A percentile compares a stretch with the other conserved stretches of the same genome.
Evolutionary conservation across 2,797 vertebrate species (phyloP).

Genomic region (Neosilurus mollespiculum): DNA sequence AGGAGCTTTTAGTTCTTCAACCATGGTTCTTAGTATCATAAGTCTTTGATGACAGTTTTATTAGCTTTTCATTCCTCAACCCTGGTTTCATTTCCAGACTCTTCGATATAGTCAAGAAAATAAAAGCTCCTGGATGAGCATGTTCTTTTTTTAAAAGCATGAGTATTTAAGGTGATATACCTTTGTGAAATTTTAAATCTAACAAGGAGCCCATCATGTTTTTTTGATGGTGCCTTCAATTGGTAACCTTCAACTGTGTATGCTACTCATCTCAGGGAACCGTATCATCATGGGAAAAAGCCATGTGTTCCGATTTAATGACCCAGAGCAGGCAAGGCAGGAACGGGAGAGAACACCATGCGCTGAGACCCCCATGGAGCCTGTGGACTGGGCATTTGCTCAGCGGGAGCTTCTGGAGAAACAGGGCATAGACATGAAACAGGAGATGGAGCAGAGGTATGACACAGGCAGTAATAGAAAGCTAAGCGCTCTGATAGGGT

Average conservation of each 20-base stretch:
- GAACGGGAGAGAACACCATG: conserved; percentile 93
- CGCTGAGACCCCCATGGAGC: conserved; percentile 89
- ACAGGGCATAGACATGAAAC: conserved; percentile 99
- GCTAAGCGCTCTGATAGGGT: neutral
- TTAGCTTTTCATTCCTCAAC: neutral
- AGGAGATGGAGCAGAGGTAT: conserved; percentile 98
- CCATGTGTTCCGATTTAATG: conserved; percentile 96
- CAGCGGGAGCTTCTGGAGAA: conserved; percentile 96
- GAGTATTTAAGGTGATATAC: no score
- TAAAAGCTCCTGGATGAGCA: neutral
- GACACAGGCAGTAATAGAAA: neutral
- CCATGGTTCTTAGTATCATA: neutral
- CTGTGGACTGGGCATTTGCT: conserved; percentile 97
- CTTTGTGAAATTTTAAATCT: neutral
- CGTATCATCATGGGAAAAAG: conserved; percentile 99
- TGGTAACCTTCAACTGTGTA: neutral
- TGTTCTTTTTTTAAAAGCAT: neutral
- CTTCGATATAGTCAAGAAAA: neutral
- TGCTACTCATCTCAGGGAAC: conserved; percentile 76
- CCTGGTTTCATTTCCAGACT: neutral
- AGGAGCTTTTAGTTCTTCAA: neutral
- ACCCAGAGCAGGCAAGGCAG: conserved; percentile 94
- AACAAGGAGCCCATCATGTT: neutral
- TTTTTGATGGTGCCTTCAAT: neutral
- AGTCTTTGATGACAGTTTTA: neutral